A percentile compares a stretch with the other conserved stretches of the same genome.
These are phyloP conservation scores for Emydura subglobosa DNA, from an alignment of 2,113 vertebrate genomes.

Conservation along the genomic window DNA sequence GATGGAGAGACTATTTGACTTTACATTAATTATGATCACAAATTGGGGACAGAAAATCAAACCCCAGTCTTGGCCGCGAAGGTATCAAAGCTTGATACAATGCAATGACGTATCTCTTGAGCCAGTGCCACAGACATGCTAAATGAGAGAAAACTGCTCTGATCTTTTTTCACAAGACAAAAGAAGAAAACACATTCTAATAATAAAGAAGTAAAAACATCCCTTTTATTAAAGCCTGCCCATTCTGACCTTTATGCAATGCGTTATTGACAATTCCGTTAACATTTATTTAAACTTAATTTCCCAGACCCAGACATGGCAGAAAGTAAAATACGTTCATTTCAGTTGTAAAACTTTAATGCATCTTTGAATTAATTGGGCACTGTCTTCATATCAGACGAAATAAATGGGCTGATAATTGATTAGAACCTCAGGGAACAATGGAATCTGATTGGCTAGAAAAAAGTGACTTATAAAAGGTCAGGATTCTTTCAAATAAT, in stretches of 20 bases:
- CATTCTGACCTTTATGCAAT: conserved; percentile 79
- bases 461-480: conserved; percentile 70
- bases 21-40: conserved; percentile 53
- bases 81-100: conserved; percentile 22
- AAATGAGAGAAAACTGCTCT: not conserved
- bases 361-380: conserved; percentile 76
- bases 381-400: conserved; percentile 73
- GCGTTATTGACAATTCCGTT: conserved; percentile 82
- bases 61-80: not conserved
- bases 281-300: conserved; percentile 83
- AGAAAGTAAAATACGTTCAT: conserved; percentile 78
- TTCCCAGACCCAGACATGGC: conserved; percentile 79
- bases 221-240: conserved; percentile 74
- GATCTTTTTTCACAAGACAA: conserved; percentile 50
- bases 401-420: conserved; percentile 75
- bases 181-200: conserved; percentile 64
- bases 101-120: conserved; percentile 33
- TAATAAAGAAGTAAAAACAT: conserved; percentile 76
- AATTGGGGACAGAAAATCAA: conserved; percentile 20
- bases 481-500: conserved; percentile 54
- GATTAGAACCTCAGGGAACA: conserved; percentile 70
- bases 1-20: conserved; percentile 55
- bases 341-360: conserved; percentile 80
- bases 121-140: not conserved
- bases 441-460: conserved; percentile 71